Percentiles rank a stretch among this genome's conserved stretches.
Conservation (phyloP, 2,797 vertebrate genomes). For the Peromyscus aztecus region DNA sequence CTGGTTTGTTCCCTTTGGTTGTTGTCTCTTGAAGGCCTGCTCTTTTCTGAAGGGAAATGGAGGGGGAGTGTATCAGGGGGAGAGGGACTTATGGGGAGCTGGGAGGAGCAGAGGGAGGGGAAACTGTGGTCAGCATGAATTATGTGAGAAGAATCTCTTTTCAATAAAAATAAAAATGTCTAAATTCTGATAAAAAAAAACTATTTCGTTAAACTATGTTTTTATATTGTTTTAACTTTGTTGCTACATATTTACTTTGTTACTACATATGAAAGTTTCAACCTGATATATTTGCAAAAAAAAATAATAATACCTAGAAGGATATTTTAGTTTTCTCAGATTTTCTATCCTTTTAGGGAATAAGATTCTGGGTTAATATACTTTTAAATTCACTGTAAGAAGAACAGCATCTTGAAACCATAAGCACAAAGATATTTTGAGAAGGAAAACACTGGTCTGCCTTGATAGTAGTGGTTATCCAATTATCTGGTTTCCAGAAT, state of each 20-base stretch:
- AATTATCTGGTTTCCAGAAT: constrained; percentile 46
- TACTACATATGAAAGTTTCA: constrained; percentile 35
- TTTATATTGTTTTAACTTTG: constrained; percentile 31
- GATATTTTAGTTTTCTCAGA: constrained; percentile 15
- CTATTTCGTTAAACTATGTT: constrained; percentile 20
- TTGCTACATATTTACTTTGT: constrained; percentile 45
- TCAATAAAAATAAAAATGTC: not conserved
- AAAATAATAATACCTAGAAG: constrained; percentile 10
- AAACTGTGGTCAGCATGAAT: not conserved
- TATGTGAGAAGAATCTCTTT: not conserved
- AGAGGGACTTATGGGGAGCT: not conserved
- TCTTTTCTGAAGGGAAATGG: not conserved
- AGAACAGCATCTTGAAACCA: constrained; percentile 3
- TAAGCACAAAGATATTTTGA: constrained; percentile 48
- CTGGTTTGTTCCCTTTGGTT: not conserved
- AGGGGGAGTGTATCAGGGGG: not conserved
- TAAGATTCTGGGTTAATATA: constrained; percentile 40
- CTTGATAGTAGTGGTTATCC: constrained; percentile 56
- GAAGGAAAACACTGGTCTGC: not conserved
- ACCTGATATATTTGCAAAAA: not conserved
- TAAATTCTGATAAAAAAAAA: constrained; percentile 43
- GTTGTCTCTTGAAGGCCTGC: not conserved
- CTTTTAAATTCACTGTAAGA: constrained; percentile 43
- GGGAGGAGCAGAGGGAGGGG: not conserved
- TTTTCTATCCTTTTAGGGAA: constrained; percentile 36